phyloP scores from a whole-genome alignment of 2,797 vertebrate genomes.

The Odontamblyopus rebecca region DNA sequence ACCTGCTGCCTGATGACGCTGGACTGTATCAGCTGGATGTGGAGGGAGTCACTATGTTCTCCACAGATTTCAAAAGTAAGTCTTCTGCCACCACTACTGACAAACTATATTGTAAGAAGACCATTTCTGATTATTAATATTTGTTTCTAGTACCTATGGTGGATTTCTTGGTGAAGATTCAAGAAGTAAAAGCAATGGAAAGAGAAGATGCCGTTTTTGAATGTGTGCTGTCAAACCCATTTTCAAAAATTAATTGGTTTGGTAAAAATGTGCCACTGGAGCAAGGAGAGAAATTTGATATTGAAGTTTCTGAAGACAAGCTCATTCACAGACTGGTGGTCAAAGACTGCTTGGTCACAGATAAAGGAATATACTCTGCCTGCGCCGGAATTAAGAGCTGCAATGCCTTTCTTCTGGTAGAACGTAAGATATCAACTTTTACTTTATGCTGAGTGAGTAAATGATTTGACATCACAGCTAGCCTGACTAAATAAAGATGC shows the following conservation, averaged over 20 bases:
- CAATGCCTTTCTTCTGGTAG: slow-evolving; percentile 85
- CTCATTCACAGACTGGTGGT: slow-evolving; percentile 82
- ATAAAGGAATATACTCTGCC: slow-evolving; percentile 83
- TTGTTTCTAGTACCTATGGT: slow-evolving; percentile 60
- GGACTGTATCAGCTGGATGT: slow-evolving; percentile 87
- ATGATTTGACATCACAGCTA: neutral
- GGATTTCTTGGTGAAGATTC: slow-evolving; percentile 77
- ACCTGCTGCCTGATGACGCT: slow-evolving; percentile 83
- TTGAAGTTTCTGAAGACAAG: slow-evolving; percentile 79
- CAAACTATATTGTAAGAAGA: neutral
- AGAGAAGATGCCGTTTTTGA: slow-evolving; percentile 77
- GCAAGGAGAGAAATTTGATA: slow-evolving; percentile 76
- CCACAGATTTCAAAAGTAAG: slow-evolving; percentile 83
- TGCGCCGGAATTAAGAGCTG: slow-evolving; percentile 78
- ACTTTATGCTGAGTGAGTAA: neutral
- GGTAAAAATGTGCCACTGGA: slow-evolving; percentile 74
- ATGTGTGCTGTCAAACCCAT: slow-evolving; percentile 77
- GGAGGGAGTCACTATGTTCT: slow-evolving; percentile 81
- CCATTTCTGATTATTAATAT: neutral
- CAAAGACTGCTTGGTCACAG: slow-evolving; percentile 73
- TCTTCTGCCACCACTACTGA: neutral
- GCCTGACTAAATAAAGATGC: neutral
- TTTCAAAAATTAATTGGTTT: slow-evolving; percentile 78
- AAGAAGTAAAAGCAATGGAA: slow-evolving; percentile 74
- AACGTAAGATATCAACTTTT: slow-evolving; percentile 70